These are phyloP conservation scores for Hycleus cichorii DNA, from an alignment of 1,140 invertebrate genomes.

Conservation along the genomic window DNA sequence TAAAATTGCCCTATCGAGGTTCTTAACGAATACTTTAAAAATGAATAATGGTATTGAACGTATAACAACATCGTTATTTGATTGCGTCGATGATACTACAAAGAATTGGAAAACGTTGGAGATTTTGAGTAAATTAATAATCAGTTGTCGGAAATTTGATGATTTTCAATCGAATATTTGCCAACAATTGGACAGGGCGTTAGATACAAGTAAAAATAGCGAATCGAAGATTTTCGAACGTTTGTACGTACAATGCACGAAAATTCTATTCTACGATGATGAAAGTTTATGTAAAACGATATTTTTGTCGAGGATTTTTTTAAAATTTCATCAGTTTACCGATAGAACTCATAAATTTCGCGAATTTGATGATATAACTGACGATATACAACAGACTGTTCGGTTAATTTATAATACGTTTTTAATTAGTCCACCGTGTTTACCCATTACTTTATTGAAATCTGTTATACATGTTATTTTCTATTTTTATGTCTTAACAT, in stretches of 20 bases:
- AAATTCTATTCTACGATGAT: slow-evolving; percentile 47
- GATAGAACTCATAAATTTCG: slow-evolving; percentile 29
- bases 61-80: slow-evolving; percentile 55
- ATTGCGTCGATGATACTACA: slow-evolving; percentile 47
- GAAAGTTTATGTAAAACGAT: slow-evolving; percentile 39
- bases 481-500: slow-evolving; percentile 23
- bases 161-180: slow-evolving; percentile 49
- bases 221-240: slow-evolving; percentile 7
- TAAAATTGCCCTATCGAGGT: slow-evolving; percentile 50
- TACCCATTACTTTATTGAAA: slow-evolving; percentile 24
- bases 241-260: slow-evolving; percentile 40
- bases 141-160: slow-evolving; percentile 44
- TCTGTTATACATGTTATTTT: slow-evolving; percentile 25
- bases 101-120: slow-evolving; percentile 60
- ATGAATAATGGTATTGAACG: slow-evolving; percentile 52
- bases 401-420: slow-evolving; percentile 43
- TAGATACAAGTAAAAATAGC: not conserved
- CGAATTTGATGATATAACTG: slow-evolving; percentile 26
- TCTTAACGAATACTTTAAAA: slow-evolving; percentile 51
- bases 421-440: slow-evolving; percentile 16
- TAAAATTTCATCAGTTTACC: slow-evolving; percentile 26
- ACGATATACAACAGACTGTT: slow-evolving; percentile 42
- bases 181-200: slow-evolving; percentile 44
- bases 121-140: slow-evolving; percentile 55
- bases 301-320: slow-evolving; percentile 40